phyloP scores from a whole-genome alignment of 2,797 vertebrate species.

The Xiphophorus birchmanni region DNA sequence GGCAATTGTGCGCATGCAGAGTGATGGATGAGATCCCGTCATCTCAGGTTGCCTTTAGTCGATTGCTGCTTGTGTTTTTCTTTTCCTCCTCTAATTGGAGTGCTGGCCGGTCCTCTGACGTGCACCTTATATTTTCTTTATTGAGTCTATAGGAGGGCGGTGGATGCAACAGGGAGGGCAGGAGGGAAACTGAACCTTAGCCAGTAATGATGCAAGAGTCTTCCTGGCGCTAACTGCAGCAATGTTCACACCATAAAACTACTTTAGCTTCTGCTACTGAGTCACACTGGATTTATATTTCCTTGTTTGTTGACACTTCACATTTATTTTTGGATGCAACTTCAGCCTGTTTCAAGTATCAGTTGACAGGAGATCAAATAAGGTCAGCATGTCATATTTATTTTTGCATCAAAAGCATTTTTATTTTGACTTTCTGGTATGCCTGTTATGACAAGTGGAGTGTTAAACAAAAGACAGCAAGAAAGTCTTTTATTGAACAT shows the following conservation, averaged over 20 bases:
- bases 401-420: conserved; percentile 3
- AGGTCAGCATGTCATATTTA: background rate
- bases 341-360: background rate
- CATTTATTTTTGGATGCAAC: conserved; percentile 21
- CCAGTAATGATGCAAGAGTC: conserved; percentile 36
- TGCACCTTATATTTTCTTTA: conserved; percentile 43
- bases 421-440: background rate
- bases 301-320: conserved; percentile 2
- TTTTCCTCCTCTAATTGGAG: conserved; percentile 48
- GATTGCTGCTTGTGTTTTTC: conserved; percentile 50
- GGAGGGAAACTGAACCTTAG: conserved; percentile 47
- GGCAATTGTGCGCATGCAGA: conserved; percentile 62
- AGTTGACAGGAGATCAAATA: background rate
- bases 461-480: background rate
- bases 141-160: conserved; percentile 45
- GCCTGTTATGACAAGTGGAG: background rate
- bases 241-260: conserved; percentile 32
- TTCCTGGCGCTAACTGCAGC: conserved; percentile 49
- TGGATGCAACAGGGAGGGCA: conserved; percentile 29
- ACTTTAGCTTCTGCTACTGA: background rate
- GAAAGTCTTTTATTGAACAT: background rate
- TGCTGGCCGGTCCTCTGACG: conserved; percentile 30
- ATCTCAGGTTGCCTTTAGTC: conserved; percentile 63
- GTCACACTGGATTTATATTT: conserved; percentile 30
- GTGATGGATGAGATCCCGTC: conserved; percentile 72